Base-by-base conservation (phyloP, 1,140 invertebrate genomes). In the Cherax destructor region DNA sequence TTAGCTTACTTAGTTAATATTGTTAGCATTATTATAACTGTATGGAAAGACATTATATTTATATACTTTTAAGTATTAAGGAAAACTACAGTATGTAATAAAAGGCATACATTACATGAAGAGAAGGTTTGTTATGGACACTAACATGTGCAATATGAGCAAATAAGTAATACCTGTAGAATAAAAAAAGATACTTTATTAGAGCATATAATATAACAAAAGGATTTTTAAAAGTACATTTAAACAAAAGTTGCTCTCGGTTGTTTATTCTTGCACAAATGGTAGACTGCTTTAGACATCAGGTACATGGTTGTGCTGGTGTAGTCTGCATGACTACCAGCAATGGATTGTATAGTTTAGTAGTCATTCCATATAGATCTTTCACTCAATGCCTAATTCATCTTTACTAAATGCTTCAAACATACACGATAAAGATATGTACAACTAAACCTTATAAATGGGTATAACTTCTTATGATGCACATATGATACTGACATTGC, bases 291-390 rank as follows among this genome's bases (percentile, higher is more conserved):
- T 88, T 88, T 77, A 76, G 77, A 88, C 86, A 88, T 88, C 86
- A 88, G 86, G 86, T 88, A 88, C 86, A 88, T 88, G 86, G 86
- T 88, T 88, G 86, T 88, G 86, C 77, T 88, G 86, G 76, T n/a
- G 65, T 85, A 88, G 86, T 80, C 86, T 88, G 86, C 41, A 56
- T 56, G 77, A 80, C 86, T 80, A 80, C 86, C 86, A 88, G 86
- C 86, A 80, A 65, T 79, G 86, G 76, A 69, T 88, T 88, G 86
- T 88, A 56, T 65, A 79, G 30, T 59, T 72, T 24, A 72, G 83
- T 74, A 80, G 76, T 80, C 77, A 88, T 80, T 77, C 86, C 41
- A 77, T 47, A 16, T 56, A 77, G 72, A 86, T 56, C 50, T 50
- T 78, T 78, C 56, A 86, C 76, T 78, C 47, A 24, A 59, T 49